phyloP scores from a whole-genome alignment of 1,140 invertebrate genomes.

The Scaptomyza pallida region DNA sequence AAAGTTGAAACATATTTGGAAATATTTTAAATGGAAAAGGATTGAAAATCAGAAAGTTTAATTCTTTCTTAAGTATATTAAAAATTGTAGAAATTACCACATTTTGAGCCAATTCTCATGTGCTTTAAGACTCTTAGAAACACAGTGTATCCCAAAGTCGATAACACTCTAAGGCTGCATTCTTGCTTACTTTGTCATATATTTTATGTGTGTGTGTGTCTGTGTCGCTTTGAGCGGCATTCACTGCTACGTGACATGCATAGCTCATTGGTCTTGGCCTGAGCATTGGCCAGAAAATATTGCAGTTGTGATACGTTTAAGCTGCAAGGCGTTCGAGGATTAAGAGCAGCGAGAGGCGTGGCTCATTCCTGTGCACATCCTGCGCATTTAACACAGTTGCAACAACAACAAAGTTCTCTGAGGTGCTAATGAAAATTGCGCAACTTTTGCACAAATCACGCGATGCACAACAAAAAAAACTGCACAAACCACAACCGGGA shows the following conservation, averaged over 20 bases:
- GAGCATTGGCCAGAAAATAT: slow-evolving; percentile 66
- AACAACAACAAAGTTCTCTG: slow-evolving; percentile 21
- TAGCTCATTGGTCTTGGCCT: slow-evolving; percentile 67
- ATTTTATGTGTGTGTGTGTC: slow-evolving; percentile 7
- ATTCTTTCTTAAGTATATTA: too few relatives aligned
- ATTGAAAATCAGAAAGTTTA: too few relatives aligned
- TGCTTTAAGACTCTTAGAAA: neutral
- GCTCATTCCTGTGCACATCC: slow-evolving; percentile 39
- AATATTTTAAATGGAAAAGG: too few relatives aligned
- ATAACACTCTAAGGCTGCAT: slow-evolving; percentile 1
- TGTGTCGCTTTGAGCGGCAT: slow-evolving; percentile 51
- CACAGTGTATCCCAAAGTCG: neutral
- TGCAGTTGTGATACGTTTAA: slow-evolving; percentile 79
- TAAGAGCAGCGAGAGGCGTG: neutral
- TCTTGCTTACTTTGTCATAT: slow-evolving; percentile 26
- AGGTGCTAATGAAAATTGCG: slow-evolving; percentile 79
- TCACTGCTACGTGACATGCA: slow-evolving; percentile 72
- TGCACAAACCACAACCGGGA: slow-evolving; percentile 10
- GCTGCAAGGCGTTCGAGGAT: slow-evolving; percentile 33
- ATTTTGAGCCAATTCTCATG: too few relatives aligned
- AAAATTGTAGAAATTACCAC: too few relatives aligned
- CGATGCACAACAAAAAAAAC: slow-evolving; percentile 37
- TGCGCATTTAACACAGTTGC: slow-evolving; percentile 18
- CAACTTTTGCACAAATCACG: slow-evolving; percentile 56
- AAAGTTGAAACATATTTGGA: too few relatives aligned